These are phyloP conservation scores for Himantopus leucocephalus DNA, from an alignment of 2,113 vertebrate genomes.

Conservation along the genomic window DNA sequence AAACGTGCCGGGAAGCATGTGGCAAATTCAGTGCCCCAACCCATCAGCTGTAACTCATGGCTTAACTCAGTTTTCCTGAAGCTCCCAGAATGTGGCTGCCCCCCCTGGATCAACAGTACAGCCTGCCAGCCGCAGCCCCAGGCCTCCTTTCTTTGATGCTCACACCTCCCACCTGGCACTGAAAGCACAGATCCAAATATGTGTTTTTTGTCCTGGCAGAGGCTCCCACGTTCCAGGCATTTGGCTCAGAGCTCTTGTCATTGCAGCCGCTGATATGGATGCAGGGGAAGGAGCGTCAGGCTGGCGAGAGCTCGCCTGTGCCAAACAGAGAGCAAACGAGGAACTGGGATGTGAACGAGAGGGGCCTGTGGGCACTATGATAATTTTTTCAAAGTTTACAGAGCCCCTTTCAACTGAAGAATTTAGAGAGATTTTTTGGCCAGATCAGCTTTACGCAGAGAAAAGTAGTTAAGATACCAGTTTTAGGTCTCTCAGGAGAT, in stretches of 20 bases:
- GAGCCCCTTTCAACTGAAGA: not conserved
- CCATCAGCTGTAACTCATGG: not conserved
- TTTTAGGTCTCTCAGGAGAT: not conserved
- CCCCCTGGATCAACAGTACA: not conserved
- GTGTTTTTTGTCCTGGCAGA: not conserved
- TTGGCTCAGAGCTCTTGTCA: not conserved
- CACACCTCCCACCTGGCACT: slow-evolving; percentile 17
- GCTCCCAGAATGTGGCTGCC: not conserved
- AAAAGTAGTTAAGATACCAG: not conserved
- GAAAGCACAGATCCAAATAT: not conserved
- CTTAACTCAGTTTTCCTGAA: not conserved
- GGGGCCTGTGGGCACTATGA: not conserved
- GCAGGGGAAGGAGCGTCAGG: not conserved
- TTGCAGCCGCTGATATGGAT: not conserved
- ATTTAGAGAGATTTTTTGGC: not conserved
- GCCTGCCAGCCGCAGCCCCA: not conserved
- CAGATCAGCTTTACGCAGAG: not conserved
- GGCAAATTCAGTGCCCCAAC: not conserved
- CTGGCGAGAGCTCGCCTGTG: fast-evolving
- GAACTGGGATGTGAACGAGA: not conserved
- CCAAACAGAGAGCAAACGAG: not conserved
- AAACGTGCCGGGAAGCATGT: not conserved
- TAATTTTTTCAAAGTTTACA: not conserved
- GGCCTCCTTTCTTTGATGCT: not conserved
- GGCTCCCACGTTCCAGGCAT: not conserved